Conservation (phyloP, 2,113 vertebrate genomes). For the Sylvietta virens region DNA sequence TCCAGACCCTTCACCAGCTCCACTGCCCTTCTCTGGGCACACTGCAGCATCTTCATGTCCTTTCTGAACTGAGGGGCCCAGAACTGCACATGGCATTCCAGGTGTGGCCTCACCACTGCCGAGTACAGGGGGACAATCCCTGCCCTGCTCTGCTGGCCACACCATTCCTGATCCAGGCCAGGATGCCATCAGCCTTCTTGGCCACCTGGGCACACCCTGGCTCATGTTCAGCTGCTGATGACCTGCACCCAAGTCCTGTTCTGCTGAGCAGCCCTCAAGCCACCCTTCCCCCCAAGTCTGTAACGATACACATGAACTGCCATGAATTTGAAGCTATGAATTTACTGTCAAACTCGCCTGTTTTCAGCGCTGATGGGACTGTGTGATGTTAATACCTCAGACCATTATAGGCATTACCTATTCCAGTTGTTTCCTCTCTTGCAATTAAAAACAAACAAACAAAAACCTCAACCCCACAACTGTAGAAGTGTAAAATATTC, state of each 20-base stretch:
- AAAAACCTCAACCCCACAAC: not conserved
- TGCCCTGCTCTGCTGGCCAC: not conserved
- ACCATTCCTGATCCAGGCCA: not conserved
- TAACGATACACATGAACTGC: not conserved
- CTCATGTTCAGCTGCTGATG: not conserved
- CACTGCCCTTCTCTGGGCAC: not conserved
- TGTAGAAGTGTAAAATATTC: not conserved
- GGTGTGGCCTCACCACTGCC: rapidly evolving
- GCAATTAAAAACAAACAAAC: not conserved
- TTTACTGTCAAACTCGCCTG: not conserved
- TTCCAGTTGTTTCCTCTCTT: not conserved
- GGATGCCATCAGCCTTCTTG: not conserved
- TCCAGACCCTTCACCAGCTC: not conserved
- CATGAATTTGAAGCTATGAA: not conserved
- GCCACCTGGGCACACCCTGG: not conserved
- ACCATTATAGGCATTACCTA: not conserved
- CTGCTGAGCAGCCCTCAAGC: not conserved
- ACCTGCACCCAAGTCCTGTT: not conserved
- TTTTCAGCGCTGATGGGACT: not conserved
- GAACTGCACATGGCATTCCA: not conserved
- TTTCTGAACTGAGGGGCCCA: not conserved
- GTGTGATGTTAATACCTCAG: not conserved
- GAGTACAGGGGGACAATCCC: rapidly evolving
- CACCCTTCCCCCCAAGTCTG: not conserved
- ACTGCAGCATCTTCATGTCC: not conserved